Evolutionary conservation across 2,888 invertebrate genomes (phyloP).

Genomic region (Ennomos erosarius): DNA sequence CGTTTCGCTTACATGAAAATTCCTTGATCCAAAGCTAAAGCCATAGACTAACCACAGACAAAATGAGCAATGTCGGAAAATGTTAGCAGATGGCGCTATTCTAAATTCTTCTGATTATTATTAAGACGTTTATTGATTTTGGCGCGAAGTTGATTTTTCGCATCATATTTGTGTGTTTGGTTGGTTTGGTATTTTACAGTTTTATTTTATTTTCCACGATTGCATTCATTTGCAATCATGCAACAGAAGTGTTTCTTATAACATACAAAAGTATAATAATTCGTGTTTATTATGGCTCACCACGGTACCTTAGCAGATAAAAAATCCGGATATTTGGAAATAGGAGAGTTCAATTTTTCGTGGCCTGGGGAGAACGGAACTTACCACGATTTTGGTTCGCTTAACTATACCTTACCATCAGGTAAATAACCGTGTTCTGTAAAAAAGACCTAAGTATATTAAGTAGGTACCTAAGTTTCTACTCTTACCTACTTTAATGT

Average conservation of each 20-base stretch:
- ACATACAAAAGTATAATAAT: background rate
- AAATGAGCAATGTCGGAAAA: background rate
- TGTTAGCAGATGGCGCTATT: conserved; percentile 43
- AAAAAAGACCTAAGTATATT: conserved; percentile 1
- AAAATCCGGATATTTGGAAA: conserved; percentile 72
- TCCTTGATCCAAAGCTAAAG: too few relatives aligned
- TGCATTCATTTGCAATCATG: too few relatives aligned
- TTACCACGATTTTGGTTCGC: conserved; percentile 71
- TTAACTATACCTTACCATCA: conserved; percentile 79
- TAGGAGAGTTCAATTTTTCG: conserved; percentile 77
- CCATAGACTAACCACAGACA: too few relatives aligned
- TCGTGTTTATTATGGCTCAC: conserved; percentile 53
- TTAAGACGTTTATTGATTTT: conserved; percentile 37
- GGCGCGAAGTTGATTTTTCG: conserved; percentile 55
- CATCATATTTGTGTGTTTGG: too few relatives aligned
- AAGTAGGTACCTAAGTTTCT: too few relatives aligned
- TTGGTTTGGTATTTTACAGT: too few relatives aligned
- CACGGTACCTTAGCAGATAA: conserved; percentile 60
- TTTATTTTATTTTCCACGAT: too few relatives aligned
- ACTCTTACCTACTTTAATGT: too few relatives aligned
- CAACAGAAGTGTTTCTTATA: background rate
- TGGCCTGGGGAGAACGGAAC: conserved; percentile 82
- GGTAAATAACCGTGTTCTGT: conserved; percentile 54
- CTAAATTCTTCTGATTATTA: conserved; percentile 18
- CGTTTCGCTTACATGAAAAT: too few relatives aligned